phyloP scores from a whole-genome alignment of 2,113 vertebrate genomes.

The Ailuropoda melanoleuca region DNA sequence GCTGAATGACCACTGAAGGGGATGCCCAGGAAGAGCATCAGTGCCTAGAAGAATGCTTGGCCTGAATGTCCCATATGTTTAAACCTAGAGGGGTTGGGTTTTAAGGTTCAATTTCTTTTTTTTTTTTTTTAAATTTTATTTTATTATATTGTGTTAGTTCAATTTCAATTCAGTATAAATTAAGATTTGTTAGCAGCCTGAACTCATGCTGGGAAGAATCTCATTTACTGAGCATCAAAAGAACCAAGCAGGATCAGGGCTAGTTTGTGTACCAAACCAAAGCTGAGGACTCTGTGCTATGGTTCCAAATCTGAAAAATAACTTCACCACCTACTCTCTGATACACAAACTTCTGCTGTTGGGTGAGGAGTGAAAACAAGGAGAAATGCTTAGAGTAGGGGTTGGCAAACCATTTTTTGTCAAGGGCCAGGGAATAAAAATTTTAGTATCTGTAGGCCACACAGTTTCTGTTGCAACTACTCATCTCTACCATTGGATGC shows the following conservation, averaged over 20 bases:
- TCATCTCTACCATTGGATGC: background rate
- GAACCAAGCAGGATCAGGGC: background rate
- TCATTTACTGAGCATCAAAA: background rate
- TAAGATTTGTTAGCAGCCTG: background rate
- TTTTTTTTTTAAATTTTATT: no score
- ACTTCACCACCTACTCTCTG: background rate
- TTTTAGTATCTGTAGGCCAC: background rate
- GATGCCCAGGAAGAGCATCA: background rate
- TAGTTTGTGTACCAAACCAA: background rate
- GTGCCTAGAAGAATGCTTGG: background rate
- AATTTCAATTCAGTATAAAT: background rate
- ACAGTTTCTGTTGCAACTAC: background rate
- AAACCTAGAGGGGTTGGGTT: background rate
- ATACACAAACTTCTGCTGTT: background rate
- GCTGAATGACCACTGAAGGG: background rate
- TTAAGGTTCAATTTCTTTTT: background rate
- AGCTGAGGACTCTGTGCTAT: background rate
- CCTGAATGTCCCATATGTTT: background rate
- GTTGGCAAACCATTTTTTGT: background rate
- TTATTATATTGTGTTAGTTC: no score
- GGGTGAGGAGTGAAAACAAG: background rate
- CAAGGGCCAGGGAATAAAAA: background rate
- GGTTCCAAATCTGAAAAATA: background rate
- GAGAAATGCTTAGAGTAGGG: background rate
- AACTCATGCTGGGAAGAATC: background rate